Conservation (phyloP, 2,888 invertebrate genomes). For the Cataglyphis cursor region DNA sequence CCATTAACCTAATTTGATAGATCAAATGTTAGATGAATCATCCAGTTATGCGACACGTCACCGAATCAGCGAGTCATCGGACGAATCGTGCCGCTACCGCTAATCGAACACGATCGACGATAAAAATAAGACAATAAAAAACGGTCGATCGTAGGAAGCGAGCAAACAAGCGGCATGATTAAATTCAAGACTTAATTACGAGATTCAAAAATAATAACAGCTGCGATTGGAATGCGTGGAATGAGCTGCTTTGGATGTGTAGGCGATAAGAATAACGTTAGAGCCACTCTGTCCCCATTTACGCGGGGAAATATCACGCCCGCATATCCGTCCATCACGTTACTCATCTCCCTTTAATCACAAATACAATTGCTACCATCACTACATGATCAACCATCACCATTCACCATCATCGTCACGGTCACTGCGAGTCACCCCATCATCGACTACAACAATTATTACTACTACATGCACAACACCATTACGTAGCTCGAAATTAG, state of each 20-base stretch:
- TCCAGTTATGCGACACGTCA: slow-evolving; percentile 34
- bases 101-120: slow-evolving; percentile 6
- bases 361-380: slow-evolving; percentile 67
- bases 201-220: slow-evolving; percentile 51
- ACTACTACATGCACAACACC: slow-evolving; percentile 62
- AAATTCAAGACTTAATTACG: not conserved
- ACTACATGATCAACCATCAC: slow-evolving; percentile 62
- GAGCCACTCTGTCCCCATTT: slow-evolving; percentile 84
- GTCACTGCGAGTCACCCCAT: slow-evolving; percentile 57
- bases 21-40: slow-evolving; percentile 28
- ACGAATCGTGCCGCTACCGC: slow-evolving; percentile 40
- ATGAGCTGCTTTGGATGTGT: slow-evolving; percentile 87
- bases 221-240: slow-evolving; percentile 85
- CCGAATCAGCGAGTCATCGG: slow-evolving; percentile 36
- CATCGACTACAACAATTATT: slow-evolving; percentile 60
- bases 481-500: slow-evolving; percentile 73
- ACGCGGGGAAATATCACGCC: slow-evolving; percentile 77
- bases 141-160: slow-evolving; percentile 34
- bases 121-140: slow-evolving; percentile 11
- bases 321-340: slow-evolving; percentile 75
- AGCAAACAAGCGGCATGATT: slow-evolving; percentile 41
- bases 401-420: slow-evolving; percentile 66
- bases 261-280: slow-evolving; percentile 87
- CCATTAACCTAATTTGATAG: slow-evolving; percentile 37
- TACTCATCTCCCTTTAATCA: slow-evolving; percentile 72